Conservation (phyloP, 2,797 vertebrate species). For the Acanthopagrus latus region DNA sequence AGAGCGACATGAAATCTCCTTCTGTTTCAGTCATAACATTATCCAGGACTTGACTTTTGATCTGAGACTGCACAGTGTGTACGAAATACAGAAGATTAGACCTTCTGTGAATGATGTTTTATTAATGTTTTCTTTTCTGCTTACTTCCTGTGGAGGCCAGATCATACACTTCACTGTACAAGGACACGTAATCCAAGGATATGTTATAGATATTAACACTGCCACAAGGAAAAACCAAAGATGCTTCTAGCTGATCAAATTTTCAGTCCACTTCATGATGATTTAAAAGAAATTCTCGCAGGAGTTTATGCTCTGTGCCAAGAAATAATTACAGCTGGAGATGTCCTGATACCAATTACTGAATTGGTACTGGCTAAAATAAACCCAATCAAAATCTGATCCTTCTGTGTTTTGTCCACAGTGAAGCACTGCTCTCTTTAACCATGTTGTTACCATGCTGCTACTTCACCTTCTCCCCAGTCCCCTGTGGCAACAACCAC, state of each 20-base stretch:
- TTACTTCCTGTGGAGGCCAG: background rate
- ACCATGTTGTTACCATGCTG: too few relatives aligned
- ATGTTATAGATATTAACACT: background rate
- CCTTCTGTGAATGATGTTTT: background rate
- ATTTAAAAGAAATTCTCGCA: background rate
- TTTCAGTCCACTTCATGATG: background rate
- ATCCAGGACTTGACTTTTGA: background rate
- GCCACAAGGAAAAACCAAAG: background rate
- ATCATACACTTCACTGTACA: background rate
- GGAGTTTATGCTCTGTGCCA: too few relatives aligned
- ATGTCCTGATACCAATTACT: too few relatives aligned
- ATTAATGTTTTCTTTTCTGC: background rate
- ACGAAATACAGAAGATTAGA: background rate
- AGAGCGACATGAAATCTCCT: background rate
- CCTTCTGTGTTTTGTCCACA: too few relatives aligned
- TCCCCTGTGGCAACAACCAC: too few relatives aligned
- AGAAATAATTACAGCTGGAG: too few relatives aligned
- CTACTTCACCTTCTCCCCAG: too few relatives aligned
- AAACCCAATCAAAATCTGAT: too few relatives aligned
- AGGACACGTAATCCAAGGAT: background rate
- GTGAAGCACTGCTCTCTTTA: too few relatives aligned
- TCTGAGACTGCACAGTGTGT: background rate
- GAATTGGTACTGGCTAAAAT: too few relatives aligned
- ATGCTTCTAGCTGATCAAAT: background rate
- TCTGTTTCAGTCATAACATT: conserved; percentile 11